Evolutionary conservation across 2,888 invertebrate species (phyloP).

Genomic region (Pterobdella sp.): DNA sequence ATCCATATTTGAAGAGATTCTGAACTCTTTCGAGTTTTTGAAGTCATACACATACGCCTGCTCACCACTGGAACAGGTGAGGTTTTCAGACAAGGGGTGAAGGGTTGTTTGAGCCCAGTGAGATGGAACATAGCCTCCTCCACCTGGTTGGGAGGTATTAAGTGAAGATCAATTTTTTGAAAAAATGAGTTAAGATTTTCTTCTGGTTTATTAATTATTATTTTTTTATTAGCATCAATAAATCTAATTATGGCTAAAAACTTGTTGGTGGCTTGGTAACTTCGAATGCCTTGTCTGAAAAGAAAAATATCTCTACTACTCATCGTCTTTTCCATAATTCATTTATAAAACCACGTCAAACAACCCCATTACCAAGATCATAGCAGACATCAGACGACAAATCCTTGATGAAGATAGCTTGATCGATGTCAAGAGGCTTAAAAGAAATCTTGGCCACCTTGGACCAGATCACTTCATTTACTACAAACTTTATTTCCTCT

Average conservation of each 20-base stretch:
- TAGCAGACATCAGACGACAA: slow-evolving; percentile 17
- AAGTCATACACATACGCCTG: slow-evolving; percentile 1
- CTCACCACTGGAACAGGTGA: not conserved
- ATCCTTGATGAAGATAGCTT: slow-evolving; percentile 15
- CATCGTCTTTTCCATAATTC: too few species aligned
- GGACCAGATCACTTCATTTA: slow-evolving; percentile 26
- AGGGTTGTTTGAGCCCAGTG: not conserved
- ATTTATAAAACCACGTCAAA: too few species aligned
- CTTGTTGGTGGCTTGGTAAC: not conserved
- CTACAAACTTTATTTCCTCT: slow-evolving; percentile 8
- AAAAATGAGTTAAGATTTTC: not conserved
- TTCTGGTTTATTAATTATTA: not conserved
- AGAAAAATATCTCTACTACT: not conserved
- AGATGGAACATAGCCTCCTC: not conserved
- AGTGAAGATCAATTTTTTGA: not conserved
- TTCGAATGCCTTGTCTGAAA: not conserved
- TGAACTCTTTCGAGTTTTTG: not conserved
- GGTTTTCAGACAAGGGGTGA: not conserved
- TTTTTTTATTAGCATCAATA: not conserved
- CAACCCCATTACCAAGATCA: not conserved
- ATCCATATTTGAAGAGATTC: not conserved
- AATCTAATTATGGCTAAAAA: not conserved
- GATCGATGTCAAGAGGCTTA: slow-evolving; percentile 10
- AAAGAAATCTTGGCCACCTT: slow-evolving; percentile 20
- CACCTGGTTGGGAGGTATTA: not conserved